These are phyloP conservation scores for Spheniscus mendiculus DNA, from an alignment of 2,113 vertebrate species.

Conservation along the genomic window DNA sequence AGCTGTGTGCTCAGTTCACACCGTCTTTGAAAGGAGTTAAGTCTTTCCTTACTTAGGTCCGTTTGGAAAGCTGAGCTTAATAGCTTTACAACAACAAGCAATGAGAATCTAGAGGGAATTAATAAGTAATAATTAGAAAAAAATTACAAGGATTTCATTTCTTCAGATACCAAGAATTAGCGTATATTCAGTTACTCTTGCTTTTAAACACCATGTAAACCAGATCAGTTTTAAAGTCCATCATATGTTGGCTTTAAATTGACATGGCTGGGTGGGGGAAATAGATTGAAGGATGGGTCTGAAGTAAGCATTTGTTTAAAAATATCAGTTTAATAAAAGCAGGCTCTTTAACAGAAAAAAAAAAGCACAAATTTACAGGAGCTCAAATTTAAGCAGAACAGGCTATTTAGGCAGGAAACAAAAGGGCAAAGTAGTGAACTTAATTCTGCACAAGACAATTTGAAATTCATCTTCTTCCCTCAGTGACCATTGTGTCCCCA, in stretches of 20 bases:
- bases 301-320: background rate
- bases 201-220: background rate
- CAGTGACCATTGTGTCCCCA: background rate
- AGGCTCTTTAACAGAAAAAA: background rate
- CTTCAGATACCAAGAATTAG: background rate
- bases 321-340: conserved; percentile 27
- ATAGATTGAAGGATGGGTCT: background rate
- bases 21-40: background rate
- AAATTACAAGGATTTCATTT: background rate
- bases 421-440: background rate
- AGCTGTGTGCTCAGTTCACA: background rate
- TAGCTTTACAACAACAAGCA: background rate
- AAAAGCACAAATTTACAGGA: background rate
- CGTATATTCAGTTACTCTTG: background rate
- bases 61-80: background rate
- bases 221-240: background rate
- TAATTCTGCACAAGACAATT: background rate
- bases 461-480: background rate
- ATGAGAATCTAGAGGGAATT: background rate
- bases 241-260: conserved; percentile 12
- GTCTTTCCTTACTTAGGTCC: background rate
- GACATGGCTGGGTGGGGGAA: background rate
- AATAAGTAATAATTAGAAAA: background rate
- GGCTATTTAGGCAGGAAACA: background rate
- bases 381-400: background rate